These are phyloP conservation scores for Pterois miles DNA, from an alignment of 2,797 vertebrate species.

Conservation along the genomic window DNA sequence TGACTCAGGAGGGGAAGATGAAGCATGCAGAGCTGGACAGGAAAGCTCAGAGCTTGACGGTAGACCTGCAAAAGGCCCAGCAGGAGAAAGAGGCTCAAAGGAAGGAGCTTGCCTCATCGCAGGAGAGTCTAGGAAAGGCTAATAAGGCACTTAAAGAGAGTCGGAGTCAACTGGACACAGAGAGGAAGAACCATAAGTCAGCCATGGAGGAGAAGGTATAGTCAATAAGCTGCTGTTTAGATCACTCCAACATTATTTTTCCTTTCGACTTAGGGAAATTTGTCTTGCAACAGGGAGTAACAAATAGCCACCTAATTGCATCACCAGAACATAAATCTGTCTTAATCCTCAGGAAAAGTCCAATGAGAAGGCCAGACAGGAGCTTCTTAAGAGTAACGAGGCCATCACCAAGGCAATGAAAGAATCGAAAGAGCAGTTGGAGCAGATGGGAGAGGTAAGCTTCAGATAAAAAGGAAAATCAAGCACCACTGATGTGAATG, in stretches of 20 bases:
- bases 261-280: too few relatives aligned
- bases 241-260: background rate
- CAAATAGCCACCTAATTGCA: background rate
- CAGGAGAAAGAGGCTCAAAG: conserved; percentile 83
- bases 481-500: background rate
- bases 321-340: background rate
- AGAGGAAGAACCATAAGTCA: conserved; percentile 87
- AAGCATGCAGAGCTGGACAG: conserved; percentile 83
- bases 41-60: conserved; percentile 79
- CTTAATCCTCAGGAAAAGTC: conserved; percentile 87
- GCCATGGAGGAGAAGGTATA: conserved; percentile 88
- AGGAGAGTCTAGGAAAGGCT: conserved; percentile 85
- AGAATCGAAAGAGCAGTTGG: conserved; percentile 86
- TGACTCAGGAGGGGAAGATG: conserved; percentile 82
- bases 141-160: conserved; percentile 87
- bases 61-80: conserved; percentile 84
- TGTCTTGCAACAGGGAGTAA: background rate
- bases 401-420: conserved; percentile 84
- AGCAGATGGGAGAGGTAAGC: conserved; percentile 88
- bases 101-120: conserved; percentile 85
- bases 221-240: background rate
- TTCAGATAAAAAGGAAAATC: background rate
- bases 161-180: conserved; percentile 87
- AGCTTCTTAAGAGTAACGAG: conserved; percentile 87
- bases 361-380: conserved; percentile 87